Evolutionary conservation across 2,888 invertebrate species (phyloP).

Genomic region (Ypsolopha sequella): DNA sequence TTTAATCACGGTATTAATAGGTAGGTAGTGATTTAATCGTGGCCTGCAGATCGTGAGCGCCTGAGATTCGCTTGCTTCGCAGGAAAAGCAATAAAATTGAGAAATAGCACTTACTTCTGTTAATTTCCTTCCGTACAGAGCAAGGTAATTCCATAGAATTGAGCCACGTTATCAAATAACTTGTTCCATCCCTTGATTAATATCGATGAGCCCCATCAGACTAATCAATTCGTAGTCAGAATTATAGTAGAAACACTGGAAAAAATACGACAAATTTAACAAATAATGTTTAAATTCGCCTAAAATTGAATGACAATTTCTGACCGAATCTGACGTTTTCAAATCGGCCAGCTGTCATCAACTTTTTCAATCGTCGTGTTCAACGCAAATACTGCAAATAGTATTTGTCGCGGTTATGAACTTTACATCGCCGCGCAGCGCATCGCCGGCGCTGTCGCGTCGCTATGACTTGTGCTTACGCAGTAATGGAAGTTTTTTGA

Average conservation of each 20-base stretch:
- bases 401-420: too few species aligned
- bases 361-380: not conserved
- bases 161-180: conserved; percentile 29
- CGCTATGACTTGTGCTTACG: too few species aligned
- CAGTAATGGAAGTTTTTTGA: too few species aligned
- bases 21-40: not conserved
- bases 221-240: not conserved
- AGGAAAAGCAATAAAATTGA: conserved; percentile 25
- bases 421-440: too few species aligned
- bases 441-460: too few species aligned
- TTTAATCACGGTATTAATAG: not conserved
- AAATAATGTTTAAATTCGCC: not conserved
- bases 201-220: conserved; percentile 11
- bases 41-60: conserved; percentile 17
- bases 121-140: conserved; percentile 37
- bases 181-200: conserved; percentile 30
- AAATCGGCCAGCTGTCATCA: not conserved
- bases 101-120: conserved; percentile 41
- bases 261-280: conserved; percentile 15
- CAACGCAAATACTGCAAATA: too few species aligned
- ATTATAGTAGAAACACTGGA: not conserved
- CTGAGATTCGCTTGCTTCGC: conserved; percentile 19
- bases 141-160: conserved; percentile 52
- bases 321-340: not conserved
- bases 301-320: not conserved